Evolutionary conservation across 2,797 vertebrate species (phyloP).

Genomic region (Sphenopsis melanotis): DNA sequence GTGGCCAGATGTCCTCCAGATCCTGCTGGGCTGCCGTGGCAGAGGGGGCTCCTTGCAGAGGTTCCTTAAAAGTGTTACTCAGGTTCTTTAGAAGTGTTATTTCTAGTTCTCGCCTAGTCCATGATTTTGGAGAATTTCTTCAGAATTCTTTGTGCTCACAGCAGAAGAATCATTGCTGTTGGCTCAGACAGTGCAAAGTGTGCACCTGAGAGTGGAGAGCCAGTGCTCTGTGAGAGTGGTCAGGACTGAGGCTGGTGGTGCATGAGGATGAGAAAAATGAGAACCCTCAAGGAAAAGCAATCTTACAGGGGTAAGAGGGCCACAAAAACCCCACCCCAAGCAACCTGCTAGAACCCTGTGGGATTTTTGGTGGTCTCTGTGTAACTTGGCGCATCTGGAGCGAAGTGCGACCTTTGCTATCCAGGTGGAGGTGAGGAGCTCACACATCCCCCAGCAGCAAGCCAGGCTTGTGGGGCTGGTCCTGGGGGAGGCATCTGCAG

Average conservation of each 20-base stretch:
- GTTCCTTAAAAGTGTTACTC: not conserved
- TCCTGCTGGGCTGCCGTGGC: not conserved
- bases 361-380: not conserved
- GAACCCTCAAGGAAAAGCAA: not conserved
- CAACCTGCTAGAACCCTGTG: not conserved
- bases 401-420: not conserved
- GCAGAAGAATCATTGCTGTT: not conserved
- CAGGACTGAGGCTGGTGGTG: not conserved
- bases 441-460: not conserved
- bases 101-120: not conserved
- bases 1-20: constrained; percentile 49
- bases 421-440: constrained; percentile 7
- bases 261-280: not conserved
- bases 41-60: not conserved
- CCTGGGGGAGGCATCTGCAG: not conserved
- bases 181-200: not conserved
- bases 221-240: not conserved
- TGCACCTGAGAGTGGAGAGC: not conserved
- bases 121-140: not conserved
- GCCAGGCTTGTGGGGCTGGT: not conserved
- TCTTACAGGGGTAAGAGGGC: not conserved
- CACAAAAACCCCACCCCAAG: not conserved
- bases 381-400: not conserved
- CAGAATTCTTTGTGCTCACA: not conserved
- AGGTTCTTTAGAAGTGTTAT: not conserved